Evolutionary conservation across 2,888 invertebrate species (phyloP), one percentile per base, ranked within the genome.

Genomic region (Eurytoma californica): DNA sequence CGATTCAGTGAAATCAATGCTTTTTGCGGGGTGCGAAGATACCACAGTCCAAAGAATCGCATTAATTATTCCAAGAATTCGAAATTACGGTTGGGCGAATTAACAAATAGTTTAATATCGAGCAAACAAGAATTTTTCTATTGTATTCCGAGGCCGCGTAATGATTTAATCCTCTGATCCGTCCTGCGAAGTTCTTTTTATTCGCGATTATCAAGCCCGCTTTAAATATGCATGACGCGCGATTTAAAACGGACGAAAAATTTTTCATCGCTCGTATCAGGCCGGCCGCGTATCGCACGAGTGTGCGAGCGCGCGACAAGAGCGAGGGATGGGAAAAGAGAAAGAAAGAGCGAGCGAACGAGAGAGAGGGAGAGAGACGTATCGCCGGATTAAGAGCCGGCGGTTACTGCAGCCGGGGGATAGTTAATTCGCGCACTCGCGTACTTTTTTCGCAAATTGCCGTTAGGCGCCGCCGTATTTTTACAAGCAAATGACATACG

Each of bases 401-500:
- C 39, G 39, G 39, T 39, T 39, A 39, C 39, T 39, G 39, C 39
- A 39, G 30, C 39, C 49, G 68, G 69, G 66, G 76, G 78, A 82
- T 80, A 83, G 85, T 86, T 86, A 86, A 87, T 88, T 86, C 85
- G 83, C 80, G 63, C 47, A 53, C 16, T n/a, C 28, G 67, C 74
- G 51, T 58, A 70, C 65, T 51, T 79, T 84, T 84, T 85, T 84
- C 84, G 84, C 83, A 86, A 86, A 87, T 85, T 86, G 85, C 85
- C 84, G 84, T 84, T 85, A 85, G 86, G 83, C 82, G 82, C 73
- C 69, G 72, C 69, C 82, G 84, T 88, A 88, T 88, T 88, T 89
- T 88, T 86, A 86, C 87, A 87, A 87, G 87, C 84, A 85, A 86
- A 87, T 85, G 86, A 86, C 85, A 84, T 83, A 84, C 80, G 83